Conservation (phyloP, 2,888 invertebrate species). For the Dendrolimus houi region DNA sequence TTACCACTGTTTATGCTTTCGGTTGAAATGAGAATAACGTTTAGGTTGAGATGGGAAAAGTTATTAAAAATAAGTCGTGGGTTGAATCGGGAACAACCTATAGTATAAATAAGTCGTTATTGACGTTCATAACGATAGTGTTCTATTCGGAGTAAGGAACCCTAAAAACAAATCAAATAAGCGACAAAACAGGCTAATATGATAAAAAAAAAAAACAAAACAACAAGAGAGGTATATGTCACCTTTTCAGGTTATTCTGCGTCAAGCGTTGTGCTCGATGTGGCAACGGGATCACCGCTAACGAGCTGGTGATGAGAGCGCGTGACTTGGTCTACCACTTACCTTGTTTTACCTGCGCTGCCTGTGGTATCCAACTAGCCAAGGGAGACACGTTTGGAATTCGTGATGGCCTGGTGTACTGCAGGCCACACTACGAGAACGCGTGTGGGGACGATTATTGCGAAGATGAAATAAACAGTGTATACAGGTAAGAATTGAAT, state of each 20-base stretch:
- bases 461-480: slow-evolving; percentile 73
- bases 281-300: slow-evolving; percentile 88
- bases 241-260: slow-evolving; percentile 85
- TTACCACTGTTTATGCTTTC: too few species aligned
- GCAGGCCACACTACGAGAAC: slow-evolving; percentile 75
- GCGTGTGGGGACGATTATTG: slow-evolving; percentile 79
- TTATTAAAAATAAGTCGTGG: too few species aligned
- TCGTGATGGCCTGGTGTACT: slow-evolving; percentile 86
- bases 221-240: background rate
- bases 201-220: background rate
- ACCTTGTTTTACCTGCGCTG: slow-evolving; percentile 91
- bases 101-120: too few species aligned
- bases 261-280: slow-evolving; percentile 91
- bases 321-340: slow-evolving; percentile 92
- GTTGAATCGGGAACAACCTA: too few species aligned
- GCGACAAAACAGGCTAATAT: too few species aligned
- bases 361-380: slow-evolving; percentile 87
- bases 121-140: too few species aligned
- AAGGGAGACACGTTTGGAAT: slow-evolving; percentile 96
- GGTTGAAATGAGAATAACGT: too few species aligned
- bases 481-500: slow-evolving; percentile 42
- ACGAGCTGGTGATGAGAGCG: slow-evolving; percentile 94
- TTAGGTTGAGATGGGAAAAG: too few species aligned
- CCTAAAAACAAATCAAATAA: too few species aligned
- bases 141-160: too few species aligned